Evolutionary conservation across 2,888 invertebrate species (phyloP).

Genomic region (Drosophila cognata): DNA sequence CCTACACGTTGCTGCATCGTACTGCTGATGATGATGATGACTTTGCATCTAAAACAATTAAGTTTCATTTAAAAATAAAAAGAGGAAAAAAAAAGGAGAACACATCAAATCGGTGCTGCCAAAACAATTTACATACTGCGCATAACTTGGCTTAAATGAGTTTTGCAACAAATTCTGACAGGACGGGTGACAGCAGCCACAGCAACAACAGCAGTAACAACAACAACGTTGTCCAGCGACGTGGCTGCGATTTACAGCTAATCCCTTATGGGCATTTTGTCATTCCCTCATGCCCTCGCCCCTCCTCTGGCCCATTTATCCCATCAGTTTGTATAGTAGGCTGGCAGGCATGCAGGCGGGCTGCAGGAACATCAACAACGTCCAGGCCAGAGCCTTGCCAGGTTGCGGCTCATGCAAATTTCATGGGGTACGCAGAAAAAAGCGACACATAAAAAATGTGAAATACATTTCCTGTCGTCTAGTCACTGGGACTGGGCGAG

Average conservation of each 20-base stretch:
- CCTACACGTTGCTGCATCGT: neutral
- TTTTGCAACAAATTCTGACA: conserved; percentile 78
- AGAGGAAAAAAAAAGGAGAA: conserved; percentile 16
- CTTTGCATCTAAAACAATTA: conserved; percentile 82
- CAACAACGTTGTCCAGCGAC: conserved; percentile 55
- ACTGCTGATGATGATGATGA: conserved; percentile 63
- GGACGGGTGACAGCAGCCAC: conserved; percentile 47
- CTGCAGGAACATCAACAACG: conserved; percentile 9
- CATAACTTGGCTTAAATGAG: conserved; percentile 81
- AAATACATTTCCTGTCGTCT: conserved; percentile 84
- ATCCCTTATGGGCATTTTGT: conserved; percentile 85
- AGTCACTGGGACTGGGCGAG: conserved; percentile 57
- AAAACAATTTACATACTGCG: conserved; percentile 84
- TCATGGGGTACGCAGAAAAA: conserved; percentile 76
- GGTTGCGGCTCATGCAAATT: conserved; percentile 83
- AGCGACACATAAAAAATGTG: conserved; percentile 79
- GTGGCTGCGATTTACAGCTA: conserved; percentile 81
- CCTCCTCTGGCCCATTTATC: conserved; percentile 9
- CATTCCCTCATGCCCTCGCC: conserved; percentile 18
- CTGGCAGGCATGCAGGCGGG: conserved; percentile 18
- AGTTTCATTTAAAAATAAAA: conserved; percentile 69
- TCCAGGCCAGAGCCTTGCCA: conserved; percentile 52
- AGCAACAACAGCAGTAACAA: conserved; percentile 1
- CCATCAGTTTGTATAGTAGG: conserved; percentile 15
- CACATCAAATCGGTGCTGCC: conserved; percentile 36